Percentiles rank a stretch among this genome's conserved stretches.
These are phyloP conservation scores for Aporophyla lueneburgensis DNA, from an alignment of 2,888 invertebrate genomes.

Conservation along the genomic window DNA sequence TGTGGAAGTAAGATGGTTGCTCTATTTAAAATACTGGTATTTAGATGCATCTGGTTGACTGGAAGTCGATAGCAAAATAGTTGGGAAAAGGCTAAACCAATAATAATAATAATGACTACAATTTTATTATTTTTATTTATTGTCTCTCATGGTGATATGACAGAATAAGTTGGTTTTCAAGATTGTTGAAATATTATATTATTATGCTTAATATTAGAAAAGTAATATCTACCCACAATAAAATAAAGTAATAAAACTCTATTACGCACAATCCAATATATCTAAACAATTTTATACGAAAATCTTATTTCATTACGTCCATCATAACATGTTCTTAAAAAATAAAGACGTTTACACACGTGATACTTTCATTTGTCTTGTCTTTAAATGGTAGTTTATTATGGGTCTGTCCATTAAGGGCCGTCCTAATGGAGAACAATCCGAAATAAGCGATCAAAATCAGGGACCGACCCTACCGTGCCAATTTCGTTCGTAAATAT, in stretches of 20 bases:
- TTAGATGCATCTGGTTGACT: too few species aligned
- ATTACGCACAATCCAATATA: constrained; percentile 10
- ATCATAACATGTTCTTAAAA: constrained; percentile 27
- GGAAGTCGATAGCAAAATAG: too few species aligned
- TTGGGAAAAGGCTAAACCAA: too few species aligned
- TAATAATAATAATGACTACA: not conserved
- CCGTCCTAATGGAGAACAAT: constrained; percentile 63
- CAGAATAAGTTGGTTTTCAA: not conserved
- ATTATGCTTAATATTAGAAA: not conserved
- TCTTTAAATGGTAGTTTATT: constrained; percentile 41
- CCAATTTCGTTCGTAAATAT: constrained; percentile 60
- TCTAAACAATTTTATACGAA: constrained; percentile 23
- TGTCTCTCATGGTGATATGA: not conserved
- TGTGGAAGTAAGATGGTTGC: not conserved
- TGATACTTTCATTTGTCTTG: constrained; percentile 54
- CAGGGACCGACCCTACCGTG: constrained; percentile 62
- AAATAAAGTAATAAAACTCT: constrained; percentile 34
- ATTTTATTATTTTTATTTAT: not conserved
- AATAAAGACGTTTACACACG: constrained; percentile 47
- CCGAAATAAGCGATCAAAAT: constrained; percentile 71
- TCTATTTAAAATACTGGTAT: too few species aligned
- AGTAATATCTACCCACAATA: constrained; percentile 1
- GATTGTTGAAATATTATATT: not conserved
- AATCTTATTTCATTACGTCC: constrained; percentile 46
- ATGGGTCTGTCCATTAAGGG: constrained; percentile 38